Base-by-base conservation (phyloP, 23 tunicate species). In the Botrylloides violaceus region DNA sequence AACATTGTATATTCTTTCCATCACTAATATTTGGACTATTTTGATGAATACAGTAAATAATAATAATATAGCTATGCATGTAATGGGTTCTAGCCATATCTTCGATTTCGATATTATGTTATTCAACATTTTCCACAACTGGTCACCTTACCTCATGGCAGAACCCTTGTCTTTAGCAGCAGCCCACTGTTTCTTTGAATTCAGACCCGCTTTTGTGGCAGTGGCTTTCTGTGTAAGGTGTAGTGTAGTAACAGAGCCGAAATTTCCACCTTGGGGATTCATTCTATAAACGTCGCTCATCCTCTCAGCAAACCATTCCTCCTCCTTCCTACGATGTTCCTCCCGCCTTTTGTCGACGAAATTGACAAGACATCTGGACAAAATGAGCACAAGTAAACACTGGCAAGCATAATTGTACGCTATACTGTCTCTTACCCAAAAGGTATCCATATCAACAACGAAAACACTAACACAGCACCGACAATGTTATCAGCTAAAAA, bases 341-440 rank as follows among this genome's bases (percentile, higher is more conserved):
- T 83, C 59, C 22, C 97, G 74, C 81, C 79, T 83, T 64, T 90
- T 90, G 78, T 90, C 97, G 34, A 90, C 97, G 43, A 83, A 90
- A 72, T 90, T 90, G 30, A 90, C 68, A 34, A 90, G 63, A 60
- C 97, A 90, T 38, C 97, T 90, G 75, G 15, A 43, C 9, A 43
- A 7, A 43, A 43, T 43, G 15, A 43, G 15, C 15, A 43, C 53
- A 15, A 43, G 53, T n/a, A n/a, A n/a, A n/a, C n/a, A n/a, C n/a
- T n/a, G n/a, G n/a, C n/a, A n/a, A n/a, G n/a, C n/a, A n/a, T n/a
- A n/a, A n/a, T n/a, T n/a, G n/a, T n/a, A n/a, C n/a, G n/a, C n/a
- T n/a, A 57, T 25, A 23, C 4, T 72, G 3, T 27, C 30, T 19
- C 74, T 37, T 32, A 86, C 96, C 96, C 79, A 71, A 80, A 77